Evolutionary conservation across 2,113 vertebrate species (phyloP).

Genomic region (Silurus meridionalis): DNA sequence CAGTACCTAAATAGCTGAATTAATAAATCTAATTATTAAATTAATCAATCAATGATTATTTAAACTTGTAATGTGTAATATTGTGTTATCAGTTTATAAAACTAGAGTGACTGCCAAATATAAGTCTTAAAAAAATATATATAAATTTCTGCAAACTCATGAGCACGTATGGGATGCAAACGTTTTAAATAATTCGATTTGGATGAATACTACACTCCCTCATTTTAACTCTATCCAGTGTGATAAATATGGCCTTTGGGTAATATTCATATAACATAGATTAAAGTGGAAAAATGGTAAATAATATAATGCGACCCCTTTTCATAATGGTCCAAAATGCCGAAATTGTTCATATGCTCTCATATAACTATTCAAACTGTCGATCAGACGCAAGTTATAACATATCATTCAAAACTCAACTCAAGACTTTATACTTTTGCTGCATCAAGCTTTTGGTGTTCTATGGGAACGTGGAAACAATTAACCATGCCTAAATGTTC

Average conservation of each 20-base stretch:
- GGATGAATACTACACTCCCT: background rate
- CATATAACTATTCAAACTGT: background rate
- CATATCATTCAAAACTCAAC: background rate
- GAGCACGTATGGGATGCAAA: background rate
- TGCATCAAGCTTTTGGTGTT: background rate
- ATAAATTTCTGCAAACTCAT: background rate
- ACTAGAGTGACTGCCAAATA: background rate
- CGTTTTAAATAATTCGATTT: background rate
- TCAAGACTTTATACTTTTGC: background rate
- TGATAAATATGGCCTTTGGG: background rate
- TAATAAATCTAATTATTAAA: background rate
- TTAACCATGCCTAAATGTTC: slow-evolving; percentile 38
- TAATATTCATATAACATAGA: background rate
- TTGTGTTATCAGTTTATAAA: background rate
- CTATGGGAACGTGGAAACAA: background rate
- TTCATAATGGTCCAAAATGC: background rate
- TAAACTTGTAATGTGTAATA: background rate
- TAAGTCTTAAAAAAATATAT: background rate
- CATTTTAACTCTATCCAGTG: background rate
- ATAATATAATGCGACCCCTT: background rate
- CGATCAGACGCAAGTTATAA: background rate
- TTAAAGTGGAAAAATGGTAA: background rate
- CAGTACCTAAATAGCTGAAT: background rate
- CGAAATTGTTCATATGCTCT: background rate
- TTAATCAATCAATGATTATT: background rate